These are phyloP conservation scores for Coracopsis vasa DNA, from an alignment of 2,113 vertebrate species.

Conservation along the genomic window DNA sequence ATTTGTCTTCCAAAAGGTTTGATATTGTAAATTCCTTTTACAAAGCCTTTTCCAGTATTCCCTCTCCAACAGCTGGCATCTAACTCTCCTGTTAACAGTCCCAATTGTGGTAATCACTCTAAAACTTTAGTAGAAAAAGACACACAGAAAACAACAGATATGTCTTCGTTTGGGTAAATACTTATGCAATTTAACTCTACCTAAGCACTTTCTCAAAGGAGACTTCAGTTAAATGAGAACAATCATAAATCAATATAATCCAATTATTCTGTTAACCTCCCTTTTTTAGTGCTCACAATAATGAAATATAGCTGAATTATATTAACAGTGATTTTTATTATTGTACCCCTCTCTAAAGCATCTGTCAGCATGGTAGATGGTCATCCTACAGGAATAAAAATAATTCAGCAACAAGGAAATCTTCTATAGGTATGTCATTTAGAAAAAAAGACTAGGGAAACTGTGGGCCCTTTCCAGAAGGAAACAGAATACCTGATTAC, in stretches of 20 bases:
- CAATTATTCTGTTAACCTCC: not conserved
- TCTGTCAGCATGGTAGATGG: not conserved
- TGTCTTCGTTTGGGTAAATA: conserved; percentile 22
- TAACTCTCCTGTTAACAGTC: conserved; percentile 43
- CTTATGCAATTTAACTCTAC: conserved; percentile 31
- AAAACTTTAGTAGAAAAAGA: conserved; percentile 26
- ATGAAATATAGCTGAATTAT: not conserved
- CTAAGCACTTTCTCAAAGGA: conserved; percentile 3
- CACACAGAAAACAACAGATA: conserved; percentile 22
- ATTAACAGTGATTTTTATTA: conserved; percentile 29
- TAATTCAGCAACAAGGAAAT: not conserved
- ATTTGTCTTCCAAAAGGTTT: not conserved
- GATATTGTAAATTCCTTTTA: conserved; percentile 18
- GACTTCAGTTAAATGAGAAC: not conserved
- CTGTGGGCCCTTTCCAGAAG: not conserved
- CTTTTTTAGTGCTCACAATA: not conserved
- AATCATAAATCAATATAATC: conserved; percentile 34
- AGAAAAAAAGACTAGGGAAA: not conserved
- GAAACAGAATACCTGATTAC: not conserved
- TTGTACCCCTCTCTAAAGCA: not conserved
- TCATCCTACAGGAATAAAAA: not conserved
- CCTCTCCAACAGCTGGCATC: conserved; percentile 30
- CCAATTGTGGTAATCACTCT: conserved; percentile 36
- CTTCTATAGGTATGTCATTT: not conserved
- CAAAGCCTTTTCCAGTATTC: conserved; percentile 9